Evolutionary conservation across 2,888 invertebrate genomes (phyloP), one percentile per base, ranked within the genome.

Genomic region (Neoitamus cyanurus): DNA sequence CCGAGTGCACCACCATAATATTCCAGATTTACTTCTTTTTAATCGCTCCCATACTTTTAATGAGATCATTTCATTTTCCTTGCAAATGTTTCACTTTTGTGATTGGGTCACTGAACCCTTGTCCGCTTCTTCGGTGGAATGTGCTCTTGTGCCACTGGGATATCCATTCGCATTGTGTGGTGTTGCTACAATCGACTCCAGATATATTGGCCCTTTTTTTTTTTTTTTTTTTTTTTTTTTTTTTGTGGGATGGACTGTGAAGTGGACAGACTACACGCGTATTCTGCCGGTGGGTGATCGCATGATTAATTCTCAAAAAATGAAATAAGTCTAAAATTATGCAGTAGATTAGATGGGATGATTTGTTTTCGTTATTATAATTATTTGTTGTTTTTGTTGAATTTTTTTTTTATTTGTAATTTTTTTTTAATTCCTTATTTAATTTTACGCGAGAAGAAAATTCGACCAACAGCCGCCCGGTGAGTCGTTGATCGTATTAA

Each of bases 1-100:
- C 72, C 13, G 72, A 48, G 30, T 46, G 83, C 42, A 46, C 46
- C 42, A 46, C 30, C 72, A 72, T 83, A 83, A 83, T 72, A 83
- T 72, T 83, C 83, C 46, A 72, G 83, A 83, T 83, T 83, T 72
- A 83, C 83, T 46, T 83, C 46, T 72, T 46, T 46, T 72, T 72
- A 83, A 72, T 83, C 83, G 72, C 48, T 83, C 72, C 83, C 46
- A 70, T 83, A 72, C 58, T 83, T 72, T 83, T 83, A 83, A 83
- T 83, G 83, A 83, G 83, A 83, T 83, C 72, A 72, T 70, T 83
- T 83, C 48, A 72, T 72, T 83, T 83, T 83, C 46, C 46, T 83
- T 80, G 68, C 80, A 68, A 80, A 58, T 68, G 80, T 34, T 48
- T 68, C 48, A 58, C 58, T 58, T 80, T 58, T 36, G 58, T 34